Conservation (phyloP, 1,140 invertebrate species). For the Heliconius congener region DNA sequence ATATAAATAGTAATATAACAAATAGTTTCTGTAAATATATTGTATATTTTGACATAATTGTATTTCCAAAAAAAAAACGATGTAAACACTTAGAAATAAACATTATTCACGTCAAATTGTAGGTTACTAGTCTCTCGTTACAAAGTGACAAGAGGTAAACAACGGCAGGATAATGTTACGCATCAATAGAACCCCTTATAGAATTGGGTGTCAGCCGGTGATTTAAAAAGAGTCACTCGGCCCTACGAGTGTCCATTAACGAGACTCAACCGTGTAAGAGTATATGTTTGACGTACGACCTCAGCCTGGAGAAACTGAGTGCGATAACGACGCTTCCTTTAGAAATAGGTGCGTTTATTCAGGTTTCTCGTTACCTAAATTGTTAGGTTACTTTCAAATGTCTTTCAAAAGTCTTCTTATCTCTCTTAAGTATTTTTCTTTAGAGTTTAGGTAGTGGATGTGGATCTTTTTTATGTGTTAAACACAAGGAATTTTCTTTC, state of each 20-base stretch:
- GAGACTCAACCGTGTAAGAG: constrained; percentile 59
- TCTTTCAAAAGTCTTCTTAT: background rate
- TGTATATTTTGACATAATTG: background rate
- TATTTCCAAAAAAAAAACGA: background rate
- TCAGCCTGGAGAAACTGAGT: constrained; percentile 52
- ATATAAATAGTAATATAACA: too few species aligned
- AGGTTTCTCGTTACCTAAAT: constrained; percentile 21
- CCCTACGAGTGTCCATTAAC: constrained; percentile 71
- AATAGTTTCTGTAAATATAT: background rate
- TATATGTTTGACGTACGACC: constrained; percentile 67
- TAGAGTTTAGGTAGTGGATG: background rate
- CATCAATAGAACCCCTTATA: constrained; percentile 38
- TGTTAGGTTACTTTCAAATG: constrained; percentile 15
- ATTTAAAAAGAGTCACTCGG: constrained; percentile 54
- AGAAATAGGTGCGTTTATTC: constrained; percentile 30
- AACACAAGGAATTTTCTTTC: too few species aligned
- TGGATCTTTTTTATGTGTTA: background rate
- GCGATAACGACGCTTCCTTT: constrained; percentile 55
- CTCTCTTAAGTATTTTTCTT: background rate
- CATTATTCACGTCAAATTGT: constrained; percentile 1
- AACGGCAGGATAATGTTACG: constrained; percentile 35
- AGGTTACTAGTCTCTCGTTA: constrained; percentile 11
- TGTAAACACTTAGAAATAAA: background rate
- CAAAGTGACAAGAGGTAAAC: constrained; percentile 21
- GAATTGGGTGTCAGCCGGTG: constrained; percentile 51